Evolutionary conservation across 2,797 vertebrate genomes (phyloP), one percentile per base, ranked within the genome.

Genomic region (Eulemur coronatus): DNA sequence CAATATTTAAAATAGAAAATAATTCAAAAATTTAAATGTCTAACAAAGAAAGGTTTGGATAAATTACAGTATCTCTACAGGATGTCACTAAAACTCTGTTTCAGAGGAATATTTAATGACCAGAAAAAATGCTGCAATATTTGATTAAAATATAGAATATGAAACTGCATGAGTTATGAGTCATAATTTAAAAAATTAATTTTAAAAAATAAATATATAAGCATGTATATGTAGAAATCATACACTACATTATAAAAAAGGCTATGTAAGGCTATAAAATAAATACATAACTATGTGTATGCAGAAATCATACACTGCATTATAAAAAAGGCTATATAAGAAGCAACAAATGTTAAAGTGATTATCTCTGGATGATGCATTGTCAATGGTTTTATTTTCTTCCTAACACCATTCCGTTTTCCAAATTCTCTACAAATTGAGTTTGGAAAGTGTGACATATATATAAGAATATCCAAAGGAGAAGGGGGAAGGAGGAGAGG

Each of bases 401-500:
- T 91, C 72, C 84, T 65, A 91, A 76, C 57, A 91, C 38, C n/a
- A 57, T 33, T 81, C 48, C 76, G 30, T 91, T 96, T 96, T 81
- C 61, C 69, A 96, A 91, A 93, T 93, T 96, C 69, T 85, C 84
- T 91, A 76, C 48, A 75, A 93, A 87, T 61, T 80, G 48, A 50
- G 55, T 88, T 73, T 78, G 10, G 28, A 72, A 96, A 85, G 55
- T 81, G 38, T 81, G 35, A 81, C 38, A 72, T 15, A 80, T 52
- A 88, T 63, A 78, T 2, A 81, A 81, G 59, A 81, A 76, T 86
- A 95, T n/a, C 59, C 65, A 88, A 75, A 92, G 38, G 26, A 35
- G 28, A 84, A 76, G 48, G 7, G 46, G 48, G 70, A 57, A 90
- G 20, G 9, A 63, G 26, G 33, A 96, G 22, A 38, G 28, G 33